Percentiles rank a stretch among this genome's conserved stretches.
phyloP scores from a whole-genome alignment of 2,888 invertebrate genomes.

The Rhamphomyia laevipes region DNA sequence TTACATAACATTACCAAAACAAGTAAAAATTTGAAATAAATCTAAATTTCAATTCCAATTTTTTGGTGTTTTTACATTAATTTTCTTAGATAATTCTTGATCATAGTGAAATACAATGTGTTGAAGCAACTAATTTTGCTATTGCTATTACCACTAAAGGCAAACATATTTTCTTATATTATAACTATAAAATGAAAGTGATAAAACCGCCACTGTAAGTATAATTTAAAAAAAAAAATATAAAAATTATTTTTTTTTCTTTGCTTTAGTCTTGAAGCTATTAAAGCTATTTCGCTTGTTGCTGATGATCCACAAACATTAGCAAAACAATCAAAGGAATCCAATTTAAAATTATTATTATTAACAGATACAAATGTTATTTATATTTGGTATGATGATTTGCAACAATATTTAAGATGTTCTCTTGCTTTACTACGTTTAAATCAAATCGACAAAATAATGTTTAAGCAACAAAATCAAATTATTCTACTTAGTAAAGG shows the following conservation, averaged over 20 bases:
- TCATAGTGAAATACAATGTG: slow-evolving; percentile 22
- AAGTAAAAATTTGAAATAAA: slow-evolving; percentile 17
- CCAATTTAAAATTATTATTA: slow-evolving; percentile 28
- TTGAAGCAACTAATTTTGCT: slow-evolving; percentile 35
- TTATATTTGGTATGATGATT: slow-evolving; percentile 34
- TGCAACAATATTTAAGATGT: slow-evolving; percentile 28
- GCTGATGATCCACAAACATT: slow-evolving; percentile 25
- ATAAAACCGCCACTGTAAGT: slow-evolving; percentile 32
- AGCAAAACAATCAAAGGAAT: slow-evolving; percentile 23
- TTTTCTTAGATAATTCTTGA: not conserved
- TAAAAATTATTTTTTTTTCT: not conserved
- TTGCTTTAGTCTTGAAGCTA: slow-evolving; percentile 24
- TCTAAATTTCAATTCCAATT: not conserved
- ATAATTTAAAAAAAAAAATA: slow-evolving; percentile 4
- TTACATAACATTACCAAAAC: slow-evolving; percentile 22
- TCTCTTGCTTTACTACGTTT: slow-evolving; percentile 4
- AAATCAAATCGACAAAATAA: slow-evolving; percentile 26
- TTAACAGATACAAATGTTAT: slow-evolving; percentile 31
- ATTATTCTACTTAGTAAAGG: slow-evolving; percentile 30
- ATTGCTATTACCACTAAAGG: slow-evolving; percentile 27
- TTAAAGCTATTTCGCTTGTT: slow-evolving; percentile 28
- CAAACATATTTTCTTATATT: slow-evolving; percentile 26
- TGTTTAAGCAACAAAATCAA: slow-evolving; percentile 29
- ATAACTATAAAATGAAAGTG: slow-evolving; percentile 25
- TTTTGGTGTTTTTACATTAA: not conserved